Evolutionary conservation across 2,888 invertebrate genomes (phyloP).

Genomic region (Dioctria rufipes): DNA sequence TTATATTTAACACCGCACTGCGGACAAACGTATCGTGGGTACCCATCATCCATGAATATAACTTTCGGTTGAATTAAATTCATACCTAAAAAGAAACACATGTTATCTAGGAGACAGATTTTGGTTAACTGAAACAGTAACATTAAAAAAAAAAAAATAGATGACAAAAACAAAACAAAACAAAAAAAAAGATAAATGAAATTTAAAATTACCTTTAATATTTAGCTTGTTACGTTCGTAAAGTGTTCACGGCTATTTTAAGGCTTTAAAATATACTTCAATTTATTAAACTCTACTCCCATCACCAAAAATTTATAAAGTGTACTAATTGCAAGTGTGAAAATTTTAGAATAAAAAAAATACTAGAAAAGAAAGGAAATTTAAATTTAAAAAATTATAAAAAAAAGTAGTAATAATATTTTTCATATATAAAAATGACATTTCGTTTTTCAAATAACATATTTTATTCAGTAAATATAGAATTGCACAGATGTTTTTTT

Average conservation of each 20-base stretch:
- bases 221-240: slow-evolving; percentile 33
- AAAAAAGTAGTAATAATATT: slow-evolving; percentile 8
- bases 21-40: slow-evolving; percentile 62
- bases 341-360: slow-evolving; percentile 17
- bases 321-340: slow-evolving; percentile 40
- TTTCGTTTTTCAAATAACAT: background rate
- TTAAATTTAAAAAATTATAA: slow-evolving; percentile 53
- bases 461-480: background rate
- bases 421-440: no score
- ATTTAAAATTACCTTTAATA: slow-evolving; percentile 50
- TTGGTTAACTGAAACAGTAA: no score
- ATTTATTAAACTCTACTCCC: slow-evolving; percentile 48
- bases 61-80: slow-evolving; percentile 58
- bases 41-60: slow-evolving; percentile 63
- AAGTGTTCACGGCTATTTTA: slow-evolving; percentile 39
- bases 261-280: background rate
- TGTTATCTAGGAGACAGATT: slow-evolving; percentile 60
- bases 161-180: background rate
- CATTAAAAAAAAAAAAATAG: no score
- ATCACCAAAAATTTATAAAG: slow-evolving; percentile 53
- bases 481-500: background rate
- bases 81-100: slow-evolving; percentile 63
- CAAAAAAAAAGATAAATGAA: slow-evolving; percentile 6
- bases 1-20: slow-evolving; percentile 64
- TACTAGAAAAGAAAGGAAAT: slow-evolving; percentile 42